Evolutionary conservation across 2,888 invertebrate genomes (phyloP), one percentile per base, ranked within the genome.

Genomic region (Apoderus coryli): DNA sequence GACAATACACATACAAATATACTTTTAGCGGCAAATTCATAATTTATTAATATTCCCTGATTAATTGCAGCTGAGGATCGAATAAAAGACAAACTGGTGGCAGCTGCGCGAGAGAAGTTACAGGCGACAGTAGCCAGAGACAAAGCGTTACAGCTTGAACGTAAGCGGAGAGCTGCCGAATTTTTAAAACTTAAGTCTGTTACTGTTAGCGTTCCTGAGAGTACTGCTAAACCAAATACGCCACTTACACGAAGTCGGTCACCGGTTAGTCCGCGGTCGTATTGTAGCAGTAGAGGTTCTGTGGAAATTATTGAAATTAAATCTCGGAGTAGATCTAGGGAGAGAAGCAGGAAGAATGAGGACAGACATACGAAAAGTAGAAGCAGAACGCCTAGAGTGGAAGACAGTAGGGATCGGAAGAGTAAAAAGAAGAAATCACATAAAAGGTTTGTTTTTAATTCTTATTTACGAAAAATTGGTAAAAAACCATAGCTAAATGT

Each of bases 151-250:
- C 79, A 81, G 47, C 49, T 72, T 41, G 84, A 84, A 51, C 60
- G 89, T 1, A 76, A 84, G 42, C 71, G 73, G 14, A 77, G 80
- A 44, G 88, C 86, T 0, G 77, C 82, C 6, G 78, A 80, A 49
- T 88, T 90, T 55, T 65, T 48, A 58, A 69, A 53, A 37, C 29
- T 55, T n/a, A 56, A 56, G 41, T 47, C 41, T 1, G 43, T 48
- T 31, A 41, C 12, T 7, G 16, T 11, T 4, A 28, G 4, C 15
- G 30, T 27, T 9, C 4, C 22, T 1, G 27, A 33, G 4, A 16
- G 10, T 10, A 12, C 11, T 13, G 9, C 10, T 13, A 36, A 26
- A 27, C 15, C 35, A 11, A 28, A 22, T 10, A 31, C 37, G 4
- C 33, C 35, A 41, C 53, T 0, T 51, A n/a, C n/a, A n/a, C n/a